These are phyloP conservation scores for Beroe ovata DNA, from an alignment of 37 sponge, comb jelly and placozoan genomes.

Conservation along the genomic window DNA sequence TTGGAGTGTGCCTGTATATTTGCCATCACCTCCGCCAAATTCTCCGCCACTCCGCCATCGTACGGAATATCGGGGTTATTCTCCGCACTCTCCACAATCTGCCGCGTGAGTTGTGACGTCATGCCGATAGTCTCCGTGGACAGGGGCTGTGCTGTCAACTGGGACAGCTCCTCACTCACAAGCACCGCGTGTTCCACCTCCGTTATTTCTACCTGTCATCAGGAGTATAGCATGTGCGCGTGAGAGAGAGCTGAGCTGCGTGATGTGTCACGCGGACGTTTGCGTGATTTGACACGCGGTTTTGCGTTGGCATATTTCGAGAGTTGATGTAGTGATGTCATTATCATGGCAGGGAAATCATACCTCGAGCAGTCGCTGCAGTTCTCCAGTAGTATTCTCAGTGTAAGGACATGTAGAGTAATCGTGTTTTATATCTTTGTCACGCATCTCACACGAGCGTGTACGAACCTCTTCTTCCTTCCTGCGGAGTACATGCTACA, in stretches of 20 bases:
- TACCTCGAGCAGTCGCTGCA: slow-evolving; percentile 33
- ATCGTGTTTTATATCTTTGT: too few species aligned
- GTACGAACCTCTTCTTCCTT: too few species aligned
- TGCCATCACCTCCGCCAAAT: slow-evolving; percentile 11
- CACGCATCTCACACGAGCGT: too few species aligned
- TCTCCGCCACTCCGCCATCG: not conserved
- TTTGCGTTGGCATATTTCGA: too few species aligned
- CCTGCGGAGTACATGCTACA: too few species aligned
- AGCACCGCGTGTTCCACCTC: not conserved
- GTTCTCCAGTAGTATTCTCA: slow-evolving; percentile 29
- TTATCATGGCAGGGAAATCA: too few species aligned
- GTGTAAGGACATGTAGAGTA: slow-evolving; percentile 27
- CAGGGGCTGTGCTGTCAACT: not conserved
- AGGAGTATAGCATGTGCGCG: too few species aligned
- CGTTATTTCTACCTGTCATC: slow-evolving; percentile 53
- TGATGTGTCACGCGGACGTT: too few species aligned
- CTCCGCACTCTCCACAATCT: not conserved
- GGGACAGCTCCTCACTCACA: slow-evolving; percentile 7
- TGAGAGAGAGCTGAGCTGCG: too few species aligned
- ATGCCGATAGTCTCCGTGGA: slow-evolving; percentile 55
- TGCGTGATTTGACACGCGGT: too few species aligned
- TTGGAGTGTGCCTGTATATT: slow-evolving; percentile 1
- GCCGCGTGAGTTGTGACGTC: not conserved
- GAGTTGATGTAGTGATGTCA: too few species aligned
- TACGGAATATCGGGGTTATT: slow-evolving; percentile 26